Evolutionary conservation across 2,888 invertebrate genomes (phyloP), one percentile per base, ranked within the genome.

Genomic region (Oligia fasciuncula): DNA sequence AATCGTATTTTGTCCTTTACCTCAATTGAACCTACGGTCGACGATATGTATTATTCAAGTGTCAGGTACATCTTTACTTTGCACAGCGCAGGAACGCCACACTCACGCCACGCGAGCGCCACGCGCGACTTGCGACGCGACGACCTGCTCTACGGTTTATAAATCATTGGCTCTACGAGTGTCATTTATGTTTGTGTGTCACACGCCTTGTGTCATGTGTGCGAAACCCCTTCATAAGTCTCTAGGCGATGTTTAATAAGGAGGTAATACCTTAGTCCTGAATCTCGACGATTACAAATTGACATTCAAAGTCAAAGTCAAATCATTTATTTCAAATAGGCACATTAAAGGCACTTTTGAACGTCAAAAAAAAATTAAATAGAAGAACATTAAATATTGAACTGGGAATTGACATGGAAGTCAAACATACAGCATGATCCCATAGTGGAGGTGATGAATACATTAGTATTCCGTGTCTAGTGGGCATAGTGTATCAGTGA

Each of bases 71-170:
- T 19, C 5, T 19, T 68, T 68, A 11, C 19, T 29, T 57, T 67
- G 67, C 51, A 23, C 8, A 35, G 23, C 14, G 35, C 35, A 54
- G 14, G n/a, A n/a, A n/a, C n/a, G n/a, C n/a, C n/a, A n/a, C n/a
- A n/a, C n/a, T n/a, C n/a, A n/a, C n/a, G n/a, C n/a, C n/a, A n/a
- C n/a, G n/a, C n/a, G n/a, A n/a, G n/a, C n/a, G n/a, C n/a, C n/a
- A n/a, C n/a, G n/a, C n/a, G n/a, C n/a, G 14, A 40, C 40, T 5
- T 5, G 40, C 5, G 40, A 40, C 40, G 40, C 60, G 70, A 70
- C 70, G 70, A 57, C 70, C 70, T 57, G 69, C 29, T 49, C 49
- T 69, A 23, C 60, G 60, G 35, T 35, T 35, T 35, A 35, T 35
- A 35, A 3, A 35, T 35, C 35, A 35, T 35, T 35, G 35, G 69